Evolutionary conservation across 2,113 vertebrate genomes (phyloP), one percentile per base, ranked within the genome.

Genomic region (Haemorhous mexicanus): DNA sequence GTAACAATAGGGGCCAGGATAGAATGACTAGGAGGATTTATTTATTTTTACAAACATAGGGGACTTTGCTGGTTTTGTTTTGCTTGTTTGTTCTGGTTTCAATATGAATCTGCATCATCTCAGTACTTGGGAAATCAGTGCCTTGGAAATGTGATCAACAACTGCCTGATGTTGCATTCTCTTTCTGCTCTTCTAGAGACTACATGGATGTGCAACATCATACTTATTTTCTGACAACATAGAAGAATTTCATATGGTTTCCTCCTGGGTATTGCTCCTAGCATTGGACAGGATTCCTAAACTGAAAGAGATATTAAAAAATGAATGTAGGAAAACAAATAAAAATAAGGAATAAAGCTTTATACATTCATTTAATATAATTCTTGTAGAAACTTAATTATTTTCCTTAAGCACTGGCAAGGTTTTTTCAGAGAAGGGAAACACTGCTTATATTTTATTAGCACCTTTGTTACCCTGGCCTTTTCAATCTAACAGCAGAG

Each of bases 401-500:
- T 84, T 96, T 90, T 49, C n/a, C 24, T 82, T 79, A 76, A 75
- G 35, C 26, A 16, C 7, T 58, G 74, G 11, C 12, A 70, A 59
- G 13, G 58, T 80, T 80, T 44, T 92, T 90, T 26, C 4, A 33
- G 37, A 39, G 85, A 53, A 63, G 56, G 58, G n/a, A 86, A 96
- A 77, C 55, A 70, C 39, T 2, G 6, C 50, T 91, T 78, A 84
- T 18, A 5, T 87, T 83, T 70, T 90, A 66, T 95, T 85, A 86
- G 17, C 76, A 63, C 52, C 62, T 90, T 67, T 78, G 61, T 76
- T 82, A 86, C 69, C 62, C 33, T n/a, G 27, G 27, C 58, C 59
- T 93, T 90, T 94, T 89, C 87, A 92, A 33, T 91, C 80, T 61
- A 82, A 58, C 49, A 95, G 62, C 35, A 76, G 20, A 79, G 22